Conservation (phyloP, 2,888 invertebrate species). For the Troilus luridus region DNA sequence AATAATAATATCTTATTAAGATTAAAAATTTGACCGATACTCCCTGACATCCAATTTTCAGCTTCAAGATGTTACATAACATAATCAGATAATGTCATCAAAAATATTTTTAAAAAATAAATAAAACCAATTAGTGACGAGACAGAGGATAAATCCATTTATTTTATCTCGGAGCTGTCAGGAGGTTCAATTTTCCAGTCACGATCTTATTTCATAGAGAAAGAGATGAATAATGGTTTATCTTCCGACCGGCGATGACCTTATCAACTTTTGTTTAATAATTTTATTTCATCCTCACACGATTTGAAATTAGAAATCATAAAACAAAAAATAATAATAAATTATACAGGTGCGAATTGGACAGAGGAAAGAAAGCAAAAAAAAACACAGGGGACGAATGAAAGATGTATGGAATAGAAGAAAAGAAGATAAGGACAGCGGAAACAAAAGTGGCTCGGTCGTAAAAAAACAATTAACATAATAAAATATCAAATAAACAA, state of each 20-base stretch:
- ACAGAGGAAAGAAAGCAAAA: too few relatives aligned
- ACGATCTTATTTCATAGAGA: neutral
- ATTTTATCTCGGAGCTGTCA: conserved; percentile 18
- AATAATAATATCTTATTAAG: too few relatives aligned
- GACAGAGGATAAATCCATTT: neutral
- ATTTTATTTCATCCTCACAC: neutral
- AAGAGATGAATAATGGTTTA: conserved; percentile 4
- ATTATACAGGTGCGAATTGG: too few relatives aligned
- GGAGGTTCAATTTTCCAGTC: conserved; percentile 13
- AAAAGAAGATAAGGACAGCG: too few relatives aligned
- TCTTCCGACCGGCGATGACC: neutral
- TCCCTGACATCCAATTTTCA: neutral
- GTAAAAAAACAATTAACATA: too few relatives aligned
- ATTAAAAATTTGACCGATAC: neutral
- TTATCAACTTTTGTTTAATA: neutral
- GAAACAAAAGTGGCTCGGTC: too few relatives aligned
- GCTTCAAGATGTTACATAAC: neutral
- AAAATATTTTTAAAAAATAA: neutral
- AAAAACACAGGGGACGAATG: too few relatives aligned
- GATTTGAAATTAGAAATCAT: neutral
- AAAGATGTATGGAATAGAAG: too few relatives aligned
- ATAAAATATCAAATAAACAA: neutral
- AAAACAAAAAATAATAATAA: too few relatives aligned
- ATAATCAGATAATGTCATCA: neutral
- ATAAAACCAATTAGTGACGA: conserved; percentile 7